Percentiles rank a stretch among this genome's conserved stretches.
Evolutionary conservation across 2,888 invertebrate genomes (phyloP).

Genomic region (Phyto melanocephala): DNA sequence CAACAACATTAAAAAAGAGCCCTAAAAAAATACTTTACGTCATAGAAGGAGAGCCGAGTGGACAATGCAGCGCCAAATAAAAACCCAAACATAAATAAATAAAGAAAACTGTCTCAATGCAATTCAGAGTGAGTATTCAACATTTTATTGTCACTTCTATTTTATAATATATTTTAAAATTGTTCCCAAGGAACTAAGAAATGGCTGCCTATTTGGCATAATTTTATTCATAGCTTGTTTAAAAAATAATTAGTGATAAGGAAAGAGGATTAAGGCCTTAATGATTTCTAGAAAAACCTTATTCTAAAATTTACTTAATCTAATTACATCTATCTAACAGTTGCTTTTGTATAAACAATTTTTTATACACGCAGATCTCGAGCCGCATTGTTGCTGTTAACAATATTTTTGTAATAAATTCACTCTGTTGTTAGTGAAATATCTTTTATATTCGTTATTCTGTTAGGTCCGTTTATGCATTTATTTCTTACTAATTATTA

Average conservation of each 20-base stretch:
- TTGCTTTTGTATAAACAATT: no score
- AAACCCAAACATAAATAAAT: neutral
- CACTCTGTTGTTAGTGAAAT: neutral
- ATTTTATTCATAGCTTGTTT: conserved; percentile 1
- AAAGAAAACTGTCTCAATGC: neutral
- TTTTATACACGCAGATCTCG: no score
- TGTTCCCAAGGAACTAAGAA: neutral
- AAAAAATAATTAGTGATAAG: no score
- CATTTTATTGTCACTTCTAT: neutral
- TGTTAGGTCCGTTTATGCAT: no score
- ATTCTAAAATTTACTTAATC: no score
- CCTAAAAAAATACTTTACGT: conserved; percentile 12
- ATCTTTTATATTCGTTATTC: no score
- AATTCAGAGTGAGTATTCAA: conserved; percentile 37
- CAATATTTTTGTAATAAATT: no score
- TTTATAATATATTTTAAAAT: neutral
- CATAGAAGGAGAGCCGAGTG: conserved; percentile 14
- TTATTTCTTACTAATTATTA: no score
- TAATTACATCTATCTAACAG: no score
- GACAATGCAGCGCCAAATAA: conserved; percentile 34
- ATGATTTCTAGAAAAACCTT: no score
- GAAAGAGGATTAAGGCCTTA: no score
- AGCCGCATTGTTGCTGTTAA: no score
- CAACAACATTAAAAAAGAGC: neutral
- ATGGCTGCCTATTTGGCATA: conserved; percentile 11